Base-by-base conservation (phyloP, 2,888 invertebrate species). In the Papilio protenor region DNA sequence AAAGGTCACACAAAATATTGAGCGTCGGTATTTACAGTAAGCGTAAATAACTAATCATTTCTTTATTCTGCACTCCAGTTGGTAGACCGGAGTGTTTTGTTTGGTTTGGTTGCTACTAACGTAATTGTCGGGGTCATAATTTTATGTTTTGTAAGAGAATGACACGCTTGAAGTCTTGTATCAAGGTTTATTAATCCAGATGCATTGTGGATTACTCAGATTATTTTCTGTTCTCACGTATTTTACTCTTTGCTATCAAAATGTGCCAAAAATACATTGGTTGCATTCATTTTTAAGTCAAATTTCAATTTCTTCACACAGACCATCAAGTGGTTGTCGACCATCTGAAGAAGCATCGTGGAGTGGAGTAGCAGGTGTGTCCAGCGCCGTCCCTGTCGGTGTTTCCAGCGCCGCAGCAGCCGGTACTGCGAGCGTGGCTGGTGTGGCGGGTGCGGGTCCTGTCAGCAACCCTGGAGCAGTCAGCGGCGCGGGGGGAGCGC, bases 311-410 rank as follows among this genome's bases (percentile, higher is more conserved):
- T 45, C 23, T 61, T n/a, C 11, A 5, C 81, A 0, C 86, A 94
- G 94, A 82, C 94, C 94, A 5, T 92, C 94, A 10, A 92, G 92
- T 81, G 92, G 93, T 16, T 90, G 93, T 80, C 91, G 94, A 1
- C 92, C 93, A 12, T 84, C 89, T 0, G 92, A 91, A 72, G 92
- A 92, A 52, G 89, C 84, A 55, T 84, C 87, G 82, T 91, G 91
- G 91, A 89, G 89, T 83, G 86, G 88, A 80, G 86, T 84, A 71
- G 84, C 83, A 81, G 81, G 83, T 87, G 55, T 91, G 89, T 5
- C 90, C 90, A 1, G 91, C 90, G 77, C 82, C 91, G 83, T 87
- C 90, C 92, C 77, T 92, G 91, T 80, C 55, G 87, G 88, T 69
- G 79, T 76, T 81, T 49, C 85, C 85, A 73, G 89, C 57, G 11